Evolutionary conservation across 2,888 invertebrate species (phyloP).

Genomic region (Leucophora obtusa): DNA sequence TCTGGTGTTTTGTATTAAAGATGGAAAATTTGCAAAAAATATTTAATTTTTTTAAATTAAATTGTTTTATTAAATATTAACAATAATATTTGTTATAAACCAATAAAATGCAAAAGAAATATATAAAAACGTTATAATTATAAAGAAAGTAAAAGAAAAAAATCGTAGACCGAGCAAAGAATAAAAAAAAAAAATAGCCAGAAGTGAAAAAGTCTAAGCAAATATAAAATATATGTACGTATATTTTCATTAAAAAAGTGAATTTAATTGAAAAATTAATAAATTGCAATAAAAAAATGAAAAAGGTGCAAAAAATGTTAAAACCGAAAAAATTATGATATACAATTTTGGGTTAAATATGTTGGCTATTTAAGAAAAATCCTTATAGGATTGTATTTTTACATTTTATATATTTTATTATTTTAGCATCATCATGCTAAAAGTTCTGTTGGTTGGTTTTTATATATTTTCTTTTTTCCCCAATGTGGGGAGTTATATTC

Average conservation of each 20-base stretch:
- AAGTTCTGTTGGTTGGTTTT: slow-evolving; percentile 25
- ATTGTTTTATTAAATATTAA: slow-evolving; percentile 28
- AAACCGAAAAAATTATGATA: too few species aligned
- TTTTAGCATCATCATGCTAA: slow-evolving; percentile 52
- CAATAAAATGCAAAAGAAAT: neutral
- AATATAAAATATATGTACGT: slow-evolving; percentile 49
- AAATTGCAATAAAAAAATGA: neutral
- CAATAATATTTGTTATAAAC: slow-evolving; percentile 29
- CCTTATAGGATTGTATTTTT: neutral
- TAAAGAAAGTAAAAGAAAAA: slow-evolving; percentile 15
- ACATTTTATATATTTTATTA: slow-evolving; percentile 26
- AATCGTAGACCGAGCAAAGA: slow-evolving; percentile 41
- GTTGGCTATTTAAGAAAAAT: too few species aligned
- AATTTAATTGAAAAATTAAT: slow-evolving; percentile 8
- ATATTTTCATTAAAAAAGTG: slow-evolving; percentile 10
- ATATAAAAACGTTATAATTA: slow-evolving; percentile 12
- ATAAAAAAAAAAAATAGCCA: slow-evolving; percentile 42
- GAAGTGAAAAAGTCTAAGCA: slow-evolving; percentile 42
- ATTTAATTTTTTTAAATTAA: slow-evolving; percentile 27
- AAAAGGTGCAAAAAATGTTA: too few species aligned
- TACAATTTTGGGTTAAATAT: too few species aligned
- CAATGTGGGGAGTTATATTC: slow-evolving; percentile 33
- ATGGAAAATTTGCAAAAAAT: slow-evolving; percentile 44
- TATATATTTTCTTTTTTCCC: slow-evolving; percentile 15
- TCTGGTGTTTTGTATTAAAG: slow-evolving; percentile 57